Evolutionary conservation across 2,888 invertebrate genomes (phyloP), one percentile per base, ranked within the genome.

Genomic region (Sepioteuthis lessoniana): DNA sequence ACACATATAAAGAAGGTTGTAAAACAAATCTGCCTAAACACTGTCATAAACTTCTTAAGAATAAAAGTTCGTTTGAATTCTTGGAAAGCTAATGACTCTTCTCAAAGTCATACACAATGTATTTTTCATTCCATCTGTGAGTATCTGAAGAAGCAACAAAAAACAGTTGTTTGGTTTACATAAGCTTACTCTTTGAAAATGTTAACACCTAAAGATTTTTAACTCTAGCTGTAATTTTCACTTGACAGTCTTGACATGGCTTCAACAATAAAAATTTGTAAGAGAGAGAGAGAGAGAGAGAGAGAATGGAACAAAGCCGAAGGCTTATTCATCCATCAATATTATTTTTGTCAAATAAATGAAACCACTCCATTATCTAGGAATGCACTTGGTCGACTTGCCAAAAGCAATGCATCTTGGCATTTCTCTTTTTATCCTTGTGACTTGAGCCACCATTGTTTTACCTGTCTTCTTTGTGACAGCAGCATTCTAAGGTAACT

Each of bases 301-400:
- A 31, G 31, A 47, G 25, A 60, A 4, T 7, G 25, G 31, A 31
- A 31, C 31, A 7, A 60, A 60, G 31, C 31, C 31, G 25, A 16
- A 47, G 19, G 47, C 60, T 76, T 76, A n/a, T n/a, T 35, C 76
- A n/a, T 76, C n/a, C n/a, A 76, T 76, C n/a, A 76, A 76, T 76
- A 76, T 76, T 60, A 60, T 60, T 60, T 60, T 76, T 76, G 76
- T 76, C 76, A n/a, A n/a, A n/a, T n/a, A 35, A n/a, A 76, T 76
- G 76, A 76, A 76, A n/a, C n/a, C 13, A 16, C 76, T 76, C 35
- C 28, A 28, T 76, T 35, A n/a, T 76, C 76, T 4, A n/a, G n/a
- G 3, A 76, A 76, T 76, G 76, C n/a, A 76, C 76, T 76, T 25
- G 60, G 60, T 31, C 8, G 60, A 60, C 60, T 60, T 60, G 31